Evolutionary conservation across 2,113 vertebrate genomes (phyloP), one percentile per base, ranked within the genome.

Genomic region (Cottus gobio): DNA sequence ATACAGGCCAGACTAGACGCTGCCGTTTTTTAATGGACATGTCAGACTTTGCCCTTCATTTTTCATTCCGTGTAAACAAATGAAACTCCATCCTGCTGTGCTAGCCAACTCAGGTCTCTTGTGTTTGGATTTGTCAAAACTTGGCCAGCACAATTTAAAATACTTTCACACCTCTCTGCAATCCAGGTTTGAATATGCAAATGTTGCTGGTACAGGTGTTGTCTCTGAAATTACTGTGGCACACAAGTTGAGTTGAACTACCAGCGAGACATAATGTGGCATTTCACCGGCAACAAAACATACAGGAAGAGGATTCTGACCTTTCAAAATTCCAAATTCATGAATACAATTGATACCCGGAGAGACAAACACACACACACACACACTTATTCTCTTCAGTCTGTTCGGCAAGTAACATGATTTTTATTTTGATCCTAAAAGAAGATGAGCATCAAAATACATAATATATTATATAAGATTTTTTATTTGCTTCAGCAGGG

Each of bases 201-300:
- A 58, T 79, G 20, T n/a, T 48, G 9, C 67, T 64, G 73, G 44
- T 72, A 9, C 65, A 64, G 52, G 31, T 71, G 48, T 80, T 65
- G 57, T 80, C 52, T 80, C 68, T 77, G 44, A 80, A 81, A 79
- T 86, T 57, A 65, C 57, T 68, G 68, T 66, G 57, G 24, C 62
- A 30, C 24, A 78, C 56, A 54, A 44, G 73, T 60, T 54, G 57
- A 80, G 80, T 58, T 77, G 34, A 85, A 84, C 78, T 42, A 84
- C 67, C 69, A 75, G 73, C 58, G 42, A 77, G 70, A 88, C 78
- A 85, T 86, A 84, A 88, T 87, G 75, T 89, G 90, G 85, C 92
- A 92, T 93, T 93, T 92, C 75, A 79, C 87, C 79, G 58, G 67
- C 63, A 86, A 68, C 74, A 77, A 76, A 86, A 86, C 81, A 77